phyloP scores from a whole-genome alignment of 2,113 vertebrate species.

The Serinus canaria region DNA sequence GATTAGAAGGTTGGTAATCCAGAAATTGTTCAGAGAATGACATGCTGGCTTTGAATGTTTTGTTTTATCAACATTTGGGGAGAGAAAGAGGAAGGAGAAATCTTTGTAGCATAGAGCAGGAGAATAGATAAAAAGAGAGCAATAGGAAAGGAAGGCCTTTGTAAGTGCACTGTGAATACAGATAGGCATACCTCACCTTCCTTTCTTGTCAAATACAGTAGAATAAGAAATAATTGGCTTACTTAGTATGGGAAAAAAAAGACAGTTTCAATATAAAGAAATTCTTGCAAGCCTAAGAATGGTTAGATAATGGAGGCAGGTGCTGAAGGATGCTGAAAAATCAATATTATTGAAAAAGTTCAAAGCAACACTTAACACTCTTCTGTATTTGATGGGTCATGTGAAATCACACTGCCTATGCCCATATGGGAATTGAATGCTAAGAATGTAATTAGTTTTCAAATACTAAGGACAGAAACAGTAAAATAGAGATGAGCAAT shows the following conservation, averaged over 20 bases:
- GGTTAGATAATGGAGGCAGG: neutral
- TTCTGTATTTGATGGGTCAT: neutral
- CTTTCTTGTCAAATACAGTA: conserved; percentile 1
- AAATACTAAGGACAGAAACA: neutral
- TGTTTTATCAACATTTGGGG: neutral
- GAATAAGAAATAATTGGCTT: conserved; percentile 34
- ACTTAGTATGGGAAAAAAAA: neutral
- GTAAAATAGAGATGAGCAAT: neutral
- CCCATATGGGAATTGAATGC: neutral
- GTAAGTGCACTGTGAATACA: neutral
- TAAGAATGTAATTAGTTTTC: neutral
- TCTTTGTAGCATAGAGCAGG: neutral
- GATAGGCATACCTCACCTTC: neutral
- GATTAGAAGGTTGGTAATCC: neutral
- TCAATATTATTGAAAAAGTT: conserved; percentile 12
- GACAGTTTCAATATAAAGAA: neutral
- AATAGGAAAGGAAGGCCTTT: neutral
- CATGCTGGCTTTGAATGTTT: neutral
- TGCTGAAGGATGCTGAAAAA: neutral
- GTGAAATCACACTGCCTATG: neutral
- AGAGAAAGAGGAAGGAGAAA: neutral
- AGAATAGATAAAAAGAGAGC: neutral
- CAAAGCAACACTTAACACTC: neutral
- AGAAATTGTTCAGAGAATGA: neutral
- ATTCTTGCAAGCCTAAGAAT: neutral